Conservation (phyloP, 2,888 invertebrate species). For the Aleiodes alternator region DNA sequence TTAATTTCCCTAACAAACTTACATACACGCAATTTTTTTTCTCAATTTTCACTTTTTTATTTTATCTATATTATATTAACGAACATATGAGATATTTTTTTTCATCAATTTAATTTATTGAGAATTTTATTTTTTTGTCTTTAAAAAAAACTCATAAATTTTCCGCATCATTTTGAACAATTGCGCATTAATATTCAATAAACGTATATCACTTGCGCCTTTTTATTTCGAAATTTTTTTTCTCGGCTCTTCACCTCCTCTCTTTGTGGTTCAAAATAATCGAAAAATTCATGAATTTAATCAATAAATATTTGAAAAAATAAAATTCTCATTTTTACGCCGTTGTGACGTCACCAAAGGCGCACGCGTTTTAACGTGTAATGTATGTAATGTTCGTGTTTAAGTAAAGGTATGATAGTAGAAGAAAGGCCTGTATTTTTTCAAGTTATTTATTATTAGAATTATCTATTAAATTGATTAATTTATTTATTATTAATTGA, state of each 20-base stretch:
- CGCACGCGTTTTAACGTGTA: too few species aligned
- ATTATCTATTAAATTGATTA: too few species aligned
- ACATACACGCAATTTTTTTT: background rate
- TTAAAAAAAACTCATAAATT: background rate
- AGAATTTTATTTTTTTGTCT: conserved; percentile 13
- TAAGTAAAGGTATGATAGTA: background rate
- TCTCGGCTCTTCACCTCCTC: background rate
- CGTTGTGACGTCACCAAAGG: conserved; percentile 12
- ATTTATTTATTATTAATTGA: background rate
- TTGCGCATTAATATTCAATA: background rate
- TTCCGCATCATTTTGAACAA: conserved; percentile 20
- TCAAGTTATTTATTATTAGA: background rate
- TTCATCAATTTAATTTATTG: background rate
- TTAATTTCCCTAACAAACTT: too few species aligned
- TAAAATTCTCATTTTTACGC: conserved; percentile 9
- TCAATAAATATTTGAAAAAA: background rate
- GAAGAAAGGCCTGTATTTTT: conserved; percentile 11
- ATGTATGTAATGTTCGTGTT: too few species aligned
- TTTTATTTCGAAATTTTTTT: conserved; percentile 28
- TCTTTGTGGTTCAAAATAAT: background rate
- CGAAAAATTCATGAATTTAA: background rate
- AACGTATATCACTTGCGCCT: conserved; percentile 39
- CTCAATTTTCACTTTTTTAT: background rate
- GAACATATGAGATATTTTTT: conserved; percentile 47
- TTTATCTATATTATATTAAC: conserved; percentile 39